phyloP scores from a whole-genome alignment of 2,797 vertebrate species.

The Lycodopsis pacificus region DNA sequence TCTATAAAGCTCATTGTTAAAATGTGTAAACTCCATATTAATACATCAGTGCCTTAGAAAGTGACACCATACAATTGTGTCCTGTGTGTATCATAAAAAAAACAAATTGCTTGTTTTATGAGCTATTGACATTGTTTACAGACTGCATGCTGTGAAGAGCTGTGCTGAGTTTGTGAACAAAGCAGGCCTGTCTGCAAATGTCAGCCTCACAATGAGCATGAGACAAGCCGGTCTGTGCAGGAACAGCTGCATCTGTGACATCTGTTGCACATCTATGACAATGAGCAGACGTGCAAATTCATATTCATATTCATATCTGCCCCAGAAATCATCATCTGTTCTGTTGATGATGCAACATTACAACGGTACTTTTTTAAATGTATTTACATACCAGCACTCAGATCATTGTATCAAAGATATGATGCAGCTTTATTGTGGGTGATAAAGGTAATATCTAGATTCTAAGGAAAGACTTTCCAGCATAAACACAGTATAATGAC shows the following conservation, averaged over 20 bases:
- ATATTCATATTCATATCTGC: not conserved
- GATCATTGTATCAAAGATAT: not conserved
- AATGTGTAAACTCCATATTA: not conserved
- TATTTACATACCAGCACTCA: not conserved
- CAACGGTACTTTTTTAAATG: not conserved
- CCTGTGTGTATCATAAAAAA: not conserved
- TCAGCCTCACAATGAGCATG: slow-evolving; percentile 6
- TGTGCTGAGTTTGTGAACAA: slow-evolving; percentile 16
- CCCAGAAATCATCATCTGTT: not conserved
- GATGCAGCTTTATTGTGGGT: not conserved
- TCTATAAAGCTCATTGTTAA: not conserved
- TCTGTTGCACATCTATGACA: slow-evolving; percentile 14
- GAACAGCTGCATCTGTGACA: slow-evolving; percentile 32
- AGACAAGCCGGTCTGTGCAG: slow-evolving; percentile 20
- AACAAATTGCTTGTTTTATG: not conserved
- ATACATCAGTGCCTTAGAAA: not conserved
- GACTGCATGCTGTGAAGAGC: not conserved
- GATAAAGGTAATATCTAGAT: not conserved
- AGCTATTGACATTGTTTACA: not conserved
- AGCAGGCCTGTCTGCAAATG: slow-evolving; percentile 19
- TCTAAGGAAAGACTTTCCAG: not conserved
- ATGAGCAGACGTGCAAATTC: slow-evolving; percentile 21
- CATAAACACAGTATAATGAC: not conserved
- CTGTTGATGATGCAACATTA: not conserved
- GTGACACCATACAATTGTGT: not conserved